Evolutionary conservation across 2,888 invertebrate genomes (phyloP), one percentile per base, ranked within the genome.

Genomic region (Hydraecia micacea): DNA sequence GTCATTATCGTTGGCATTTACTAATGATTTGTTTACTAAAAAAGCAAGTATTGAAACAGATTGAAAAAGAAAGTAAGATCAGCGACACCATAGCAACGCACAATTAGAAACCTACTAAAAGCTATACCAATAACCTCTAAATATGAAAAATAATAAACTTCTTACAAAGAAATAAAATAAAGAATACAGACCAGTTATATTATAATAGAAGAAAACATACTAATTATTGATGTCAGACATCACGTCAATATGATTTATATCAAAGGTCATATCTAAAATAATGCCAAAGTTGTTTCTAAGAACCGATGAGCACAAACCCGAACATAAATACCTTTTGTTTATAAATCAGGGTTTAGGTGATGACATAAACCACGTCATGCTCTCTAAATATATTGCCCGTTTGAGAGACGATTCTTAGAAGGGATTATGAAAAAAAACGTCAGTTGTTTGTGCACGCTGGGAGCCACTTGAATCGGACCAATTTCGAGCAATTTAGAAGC

Each of bases 331-430:
- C 39, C 46, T 39, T 78, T 75, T 75, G 80, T 85, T 83, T 83
- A 80, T 80, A 70, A 80, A 79, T 73, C 76, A 77, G 69, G n/a
- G 60, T 69, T 84, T 72, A 86, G 62, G 52, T 83, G 90, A 91
- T 93, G 91, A 93, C 91, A 91, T 82, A 89, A 63, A 81, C 86
- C 78, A 88, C 82, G 85, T 88, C 87, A 89, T 81, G 77, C 90
- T 91, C 91, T 89, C 78, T 87, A 88, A 91, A 90, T 83, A 90
- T 85, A 87, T 75, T 80, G 76, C 80, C 80, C 67, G 72, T 83
- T 80, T 79, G 73, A 82, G 74, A 75, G 75, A 49, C 70, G 65
- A 73, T 91, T 90, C 90, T 69, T 73, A 88, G 91, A 91, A 91
- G 84, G 62, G 73, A 77, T 75, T 68, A 49, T 71, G 85, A 90